Evolutionary conservation across 2,113 vertebrate species (phyloP).

Genomic region (Paralichthys olivaceus): DNA sequence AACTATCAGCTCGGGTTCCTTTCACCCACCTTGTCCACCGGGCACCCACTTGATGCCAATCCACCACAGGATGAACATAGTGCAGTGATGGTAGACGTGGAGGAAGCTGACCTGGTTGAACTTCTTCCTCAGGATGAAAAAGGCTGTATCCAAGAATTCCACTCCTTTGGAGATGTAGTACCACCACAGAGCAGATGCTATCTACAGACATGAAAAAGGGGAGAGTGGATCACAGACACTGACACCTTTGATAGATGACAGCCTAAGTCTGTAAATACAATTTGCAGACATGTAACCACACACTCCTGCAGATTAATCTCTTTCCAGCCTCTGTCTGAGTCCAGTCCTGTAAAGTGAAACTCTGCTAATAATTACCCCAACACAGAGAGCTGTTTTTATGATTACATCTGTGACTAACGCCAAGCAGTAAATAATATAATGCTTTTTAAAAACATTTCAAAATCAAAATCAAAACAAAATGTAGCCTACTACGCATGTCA

Average conservation of each 20-base stretch:
- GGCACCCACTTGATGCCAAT: slow-evolving; percentile 99
- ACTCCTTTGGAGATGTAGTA: slow-evolving; percentile 99
- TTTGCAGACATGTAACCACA: background rate
- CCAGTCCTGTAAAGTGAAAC: background rate
- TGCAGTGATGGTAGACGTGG: slow-evolving; percentile 98
- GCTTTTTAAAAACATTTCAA: too few species aligned
- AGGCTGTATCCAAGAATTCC: slow-evolving; percentile 97
- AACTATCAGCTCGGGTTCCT: background rate
- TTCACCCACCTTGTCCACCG: slow-evolving; percentile 93
- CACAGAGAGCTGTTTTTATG: background rate
- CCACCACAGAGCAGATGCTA: slow-evolving; percentile 99
- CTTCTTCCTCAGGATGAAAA: slow-evolving; percentile 99
- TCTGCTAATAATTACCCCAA: background rate
- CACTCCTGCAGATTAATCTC: background rate
- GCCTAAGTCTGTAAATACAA: background rate
- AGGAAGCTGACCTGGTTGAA: slow-evolving; percentile 99
- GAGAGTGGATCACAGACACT: background rate
- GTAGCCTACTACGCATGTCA: too few species aligned
- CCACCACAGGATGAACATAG: slow-evolving; percentile 99
- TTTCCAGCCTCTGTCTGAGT: background rate
- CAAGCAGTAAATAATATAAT: too few species aligned
- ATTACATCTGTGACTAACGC: background rate
- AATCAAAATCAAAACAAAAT: too few species aligned
- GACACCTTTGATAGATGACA: background rate
- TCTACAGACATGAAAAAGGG: slow-evolving; percentile 80